These are phyloP conservation scores for Watsonalla binaria DNA, from an alignment of 2,888 invertebrate species.

Conservation along the genomic window DNA sequence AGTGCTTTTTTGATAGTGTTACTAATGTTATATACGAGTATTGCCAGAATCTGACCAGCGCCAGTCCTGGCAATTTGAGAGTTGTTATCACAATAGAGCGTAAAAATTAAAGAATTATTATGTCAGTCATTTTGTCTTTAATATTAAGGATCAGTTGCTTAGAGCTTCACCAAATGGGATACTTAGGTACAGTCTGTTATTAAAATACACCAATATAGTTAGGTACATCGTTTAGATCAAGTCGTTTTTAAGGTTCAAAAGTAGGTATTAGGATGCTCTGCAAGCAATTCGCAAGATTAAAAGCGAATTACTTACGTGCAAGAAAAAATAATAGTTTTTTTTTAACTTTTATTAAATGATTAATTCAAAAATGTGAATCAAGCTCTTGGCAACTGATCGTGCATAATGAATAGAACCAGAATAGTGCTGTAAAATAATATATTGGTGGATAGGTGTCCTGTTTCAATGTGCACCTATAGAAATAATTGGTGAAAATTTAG, in stretches of 20 bases:
- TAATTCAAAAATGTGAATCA: too few species aligned
- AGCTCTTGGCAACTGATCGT: too few species aligned
- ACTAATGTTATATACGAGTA: slow-evolving; percentile 19
- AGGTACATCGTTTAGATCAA: too few species aligned
- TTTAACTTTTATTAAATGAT: too few species aligned
- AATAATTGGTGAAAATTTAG: slow-evolving; percentile 15
- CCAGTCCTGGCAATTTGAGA: slow-evolving; percentile 20
- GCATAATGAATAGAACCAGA: too few species aligned
- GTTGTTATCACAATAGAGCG: slow-evolving; percentile 29
- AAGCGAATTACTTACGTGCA: too few species aligned
- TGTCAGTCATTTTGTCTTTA: too few species aligned
- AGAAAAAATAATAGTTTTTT: too few species aligned
- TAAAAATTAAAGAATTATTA: not conserved
- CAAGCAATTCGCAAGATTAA: too few species aligned
- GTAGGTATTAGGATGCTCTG: too few species aligned
- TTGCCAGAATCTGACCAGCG: slow-evolving; percentile 21
- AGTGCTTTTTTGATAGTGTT: slow-evolving; percentile 13
- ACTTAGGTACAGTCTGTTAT: not conserved
- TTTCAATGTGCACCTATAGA: slow-evolving; percentile 12
- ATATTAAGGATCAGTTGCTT: not conserved
- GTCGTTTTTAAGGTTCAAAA: too few species aligned
- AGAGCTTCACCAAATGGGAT: not conserved
- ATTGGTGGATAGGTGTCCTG: slow-evolving; percentile 9
- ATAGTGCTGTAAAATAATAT: not conserved
- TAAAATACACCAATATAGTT: too few species aligned